Base-by-base conservation (phyloP, 2,797 vertebrate species). In the Knipowitschia caucasica region DNA sequence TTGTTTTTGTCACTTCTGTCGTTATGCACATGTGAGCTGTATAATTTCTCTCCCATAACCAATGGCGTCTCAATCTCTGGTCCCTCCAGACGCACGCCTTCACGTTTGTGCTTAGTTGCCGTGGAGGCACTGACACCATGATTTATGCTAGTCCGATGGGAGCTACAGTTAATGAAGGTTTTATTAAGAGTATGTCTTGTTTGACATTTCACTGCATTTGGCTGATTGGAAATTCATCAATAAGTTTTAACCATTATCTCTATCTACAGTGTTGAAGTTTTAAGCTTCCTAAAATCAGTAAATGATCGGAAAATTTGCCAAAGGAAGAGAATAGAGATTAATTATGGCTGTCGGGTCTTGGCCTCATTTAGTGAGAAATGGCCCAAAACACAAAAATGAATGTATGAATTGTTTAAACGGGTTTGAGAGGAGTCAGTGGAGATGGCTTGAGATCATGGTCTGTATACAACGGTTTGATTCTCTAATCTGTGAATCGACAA, bases 191-290 rank as follows among this genome's bases (percentile, higher is more conserved):
- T 62, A 1, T 10, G 26, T 62, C 66, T 62, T 69, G 62, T 79
- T 68, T 78, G 73, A 70, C 74, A 66, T 75, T 69, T 75, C 52
- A 70, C 66, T 59, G 55, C 77, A 42, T 64, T 71, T n/a, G 21
- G 50, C 73, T 75, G 72, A 81, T 78, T 73, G 65, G 75, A 53
- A 72, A 74, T 82, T 75, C 54, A 74, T 83, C 78, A 74, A 69
- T 39, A 8, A 7, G 4, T 55, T 55, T 52, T 56, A 52, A n/a
- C n/a, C n/a, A n/a, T n/a, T n/a, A n/a, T n/a, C 39, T 57, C 25
- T 35, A 53, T 62, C 66, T 44, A 65, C 53, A 55, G 64, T 73
- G 45, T 10, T 55, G 62, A 47, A 64, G 7, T 56, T 14, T n/a
- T 67, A 61, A 5, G 38, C 36, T 42, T 63, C n/a, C n/a, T 67